Base-by-base conservation (phyloP, 2,888 invertebrate genomes). In the Augiades crinisus region DNA sequence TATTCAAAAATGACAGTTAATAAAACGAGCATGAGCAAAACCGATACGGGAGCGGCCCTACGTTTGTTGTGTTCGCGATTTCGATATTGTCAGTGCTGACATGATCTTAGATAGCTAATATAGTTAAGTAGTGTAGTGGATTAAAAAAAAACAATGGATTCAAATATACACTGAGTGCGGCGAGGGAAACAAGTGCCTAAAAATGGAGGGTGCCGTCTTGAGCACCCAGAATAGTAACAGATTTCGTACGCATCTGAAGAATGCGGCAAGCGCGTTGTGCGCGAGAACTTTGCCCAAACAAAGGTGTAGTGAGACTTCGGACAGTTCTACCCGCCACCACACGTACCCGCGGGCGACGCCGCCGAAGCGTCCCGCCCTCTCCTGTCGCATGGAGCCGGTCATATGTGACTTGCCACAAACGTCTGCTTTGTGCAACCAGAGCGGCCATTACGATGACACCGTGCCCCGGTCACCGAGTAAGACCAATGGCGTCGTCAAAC, bases 201-300 rank as follows among this genome's bases (percentile, higher is more conserved):
- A 75, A 62, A 91, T 91, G 91, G 91, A 91, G 71, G 86, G 90
- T 72, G 90, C 90, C 63, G 79, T 88, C 58, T 67, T 91, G 65
- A 86, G 90, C 75, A 82, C 89, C 67, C 80, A 87, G 52, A 85
- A 79, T 63, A 86, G 80, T 61, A 87, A 75, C 65, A 81, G 85
- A 75, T 85, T 89, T 63, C 71, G 84, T 54, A 76, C 78, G 40
- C 88, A 86, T 64, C 63, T 88, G 63, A 88, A 89, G 70, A 88
- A 86, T 81, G 88, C 87, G 49, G 87, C 88, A 1, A 86, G 81
- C 64, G 85, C 86, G 19, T 63, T 89, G 53, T 89, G 88, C 64
- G 84, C 82, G 49, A 82, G 83, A 66, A 88, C 87, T 40, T 65
- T 88, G 74, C 83, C 87, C 56, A 86, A 90, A 75, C 81, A 90